phyloP scores from a whole-genome alignment of 2,113 vertebrate species.

The Megatriorchis doriae region DNA sequence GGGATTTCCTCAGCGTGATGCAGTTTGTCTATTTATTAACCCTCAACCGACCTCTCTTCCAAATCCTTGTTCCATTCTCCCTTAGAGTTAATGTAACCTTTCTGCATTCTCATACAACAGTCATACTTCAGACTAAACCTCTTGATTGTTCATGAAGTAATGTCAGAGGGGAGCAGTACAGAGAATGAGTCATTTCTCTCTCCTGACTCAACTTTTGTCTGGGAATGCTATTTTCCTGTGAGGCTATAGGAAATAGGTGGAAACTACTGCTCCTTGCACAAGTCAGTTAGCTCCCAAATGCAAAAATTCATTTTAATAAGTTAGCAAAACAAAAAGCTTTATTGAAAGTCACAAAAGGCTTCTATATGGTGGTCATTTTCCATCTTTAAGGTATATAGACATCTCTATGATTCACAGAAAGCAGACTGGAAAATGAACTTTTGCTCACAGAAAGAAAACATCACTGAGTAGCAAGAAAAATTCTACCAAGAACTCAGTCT shows the following conservation, averaged over 20 bases:
- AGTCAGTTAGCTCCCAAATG: not conserved
- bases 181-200: slow-evolving; percentile 22
- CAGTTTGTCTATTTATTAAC: not conserved
- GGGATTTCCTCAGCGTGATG: not conserved
- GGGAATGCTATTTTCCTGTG: not conserved
- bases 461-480: not conserved
- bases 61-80: not conserved
- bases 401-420: not conserved
- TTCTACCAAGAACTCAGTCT: not conserved
- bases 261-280: not conserved
- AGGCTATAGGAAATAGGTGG: not conserved
- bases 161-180: not conserved
- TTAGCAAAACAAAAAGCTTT: not conserved
- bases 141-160: not conserved
- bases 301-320: not conserved
- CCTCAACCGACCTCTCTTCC: not conserved
- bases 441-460: not conserved
- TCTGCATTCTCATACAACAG: not conserved
- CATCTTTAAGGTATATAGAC: not conserved
- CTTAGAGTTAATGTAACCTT: not conserved
- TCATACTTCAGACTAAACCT: not conserved
- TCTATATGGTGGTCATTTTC: not conserved
- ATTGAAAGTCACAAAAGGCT: not conserved
- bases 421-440: not conserved
- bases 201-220: slow-evolving; percentile 1